A percentile compares a stretch with the other conserved stretches of the same genome.
Evolutionary conservation across 1,140 invertebrate genomes (phyloP).

Genomic region (Leptoteleia sp.): DNA sequence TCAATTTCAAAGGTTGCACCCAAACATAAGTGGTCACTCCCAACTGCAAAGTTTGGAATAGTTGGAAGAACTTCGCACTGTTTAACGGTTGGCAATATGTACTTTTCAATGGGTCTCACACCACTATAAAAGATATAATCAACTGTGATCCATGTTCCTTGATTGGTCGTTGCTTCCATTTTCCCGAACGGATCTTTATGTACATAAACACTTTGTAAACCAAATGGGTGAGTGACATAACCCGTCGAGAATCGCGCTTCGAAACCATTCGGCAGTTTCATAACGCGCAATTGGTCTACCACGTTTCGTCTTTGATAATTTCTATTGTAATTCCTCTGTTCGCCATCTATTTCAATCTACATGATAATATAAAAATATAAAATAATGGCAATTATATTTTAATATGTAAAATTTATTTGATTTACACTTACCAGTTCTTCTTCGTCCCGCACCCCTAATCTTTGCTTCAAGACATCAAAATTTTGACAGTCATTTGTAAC

Average conservation of each 20-base stretch:
- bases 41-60: constrained; percentile 88
- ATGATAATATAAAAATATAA: constrained; percentile 18
- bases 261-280: constrained; percentile 69
- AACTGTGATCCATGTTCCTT: constrained; percentile 49
- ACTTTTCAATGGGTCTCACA: constrained; percentile 83
- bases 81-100: constrained; percentile 83
- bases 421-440: constrained; percentile 72
- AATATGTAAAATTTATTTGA: background rate
- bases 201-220: constrained; percentile 38
- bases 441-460: constrained; percentile 71
- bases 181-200: constrained; percentile 31
- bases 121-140: constrained; percentile 77
- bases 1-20: constrained; percentile 83
- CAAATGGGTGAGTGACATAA: constrained; percentile 40
- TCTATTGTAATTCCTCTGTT: background rate
- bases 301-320: constrained; percentile 17
- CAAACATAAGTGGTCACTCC: constrained; percentile 90
- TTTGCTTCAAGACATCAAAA: constrained; percentile 79
- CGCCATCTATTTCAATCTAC: background rate
- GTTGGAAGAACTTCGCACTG: constrained; percentile 83
- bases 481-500: constrained; percentile 87
- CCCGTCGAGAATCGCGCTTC: constrained; percentile 79
- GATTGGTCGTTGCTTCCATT: constrained; percentile 39
- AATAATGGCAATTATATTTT: constrained; percentile 8
- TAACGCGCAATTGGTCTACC: constrained; percentile 14